These are phyloP conservation scores for Limnephilus rhombicus DNA, from an alignment of 2,888 invertebrate species.

Conservation along the genomic window DNA sequence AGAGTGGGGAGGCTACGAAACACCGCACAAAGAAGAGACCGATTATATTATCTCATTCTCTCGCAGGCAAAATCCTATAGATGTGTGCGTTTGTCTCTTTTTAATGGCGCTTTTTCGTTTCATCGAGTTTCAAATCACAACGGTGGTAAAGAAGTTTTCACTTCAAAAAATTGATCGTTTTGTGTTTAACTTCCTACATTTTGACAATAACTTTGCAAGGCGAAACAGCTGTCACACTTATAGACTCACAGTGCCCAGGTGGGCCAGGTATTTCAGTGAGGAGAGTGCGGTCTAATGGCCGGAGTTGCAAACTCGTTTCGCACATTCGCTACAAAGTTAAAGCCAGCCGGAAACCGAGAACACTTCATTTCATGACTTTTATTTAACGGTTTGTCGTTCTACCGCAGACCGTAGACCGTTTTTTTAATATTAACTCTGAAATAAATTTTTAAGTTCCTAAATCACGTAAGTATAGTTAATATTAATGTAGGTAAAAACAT, in stretches of 20 bases:
- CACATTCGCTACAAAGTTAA: conserved; percentile 3
- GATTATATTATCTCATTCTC: too few species aligned
- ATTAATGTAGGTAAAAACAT: too few species aligned
- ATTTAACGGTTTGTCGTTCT: not conserved
- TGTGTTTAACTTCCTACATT: not conserved
- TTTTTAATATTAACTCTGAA: not conserved
- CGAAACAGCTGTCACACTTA: not conserved
- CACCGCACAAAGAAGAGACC: too few species aligned
- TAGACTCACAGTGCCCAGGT: not conserved
- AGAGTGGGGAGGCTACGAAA: too few species aligned
- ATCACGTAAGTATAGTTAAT: too few species aligned
- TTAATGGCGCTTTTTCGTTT: too few species aligned
- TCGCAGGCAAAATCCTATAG: too few species aligned
- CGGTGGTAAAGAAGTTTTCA: too few species aligned
- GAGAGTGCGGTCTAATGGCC: not conserved
- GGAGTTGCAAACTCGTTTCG: conserved; percentile 9
- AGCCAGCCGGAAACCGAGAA: not conserved
- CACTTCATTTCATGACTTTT: not conserved
- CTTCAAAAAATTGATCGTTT: not conserved
- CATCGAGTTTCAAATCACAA: too few species aligned
- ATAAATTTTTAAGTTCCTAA: too few species aligned
- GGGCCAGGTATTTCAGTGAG: not conserved
- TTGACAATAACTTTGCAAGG: not conserved
- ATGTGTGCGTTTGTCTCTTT: too few species aligned
- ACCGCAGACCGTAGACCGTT: not conserved